These are phyloP conservation scores for Pogoniulus pusillus DNA, from an alignment of 2,797 vertebrate species.

Conservation along the genomic window DNA sequence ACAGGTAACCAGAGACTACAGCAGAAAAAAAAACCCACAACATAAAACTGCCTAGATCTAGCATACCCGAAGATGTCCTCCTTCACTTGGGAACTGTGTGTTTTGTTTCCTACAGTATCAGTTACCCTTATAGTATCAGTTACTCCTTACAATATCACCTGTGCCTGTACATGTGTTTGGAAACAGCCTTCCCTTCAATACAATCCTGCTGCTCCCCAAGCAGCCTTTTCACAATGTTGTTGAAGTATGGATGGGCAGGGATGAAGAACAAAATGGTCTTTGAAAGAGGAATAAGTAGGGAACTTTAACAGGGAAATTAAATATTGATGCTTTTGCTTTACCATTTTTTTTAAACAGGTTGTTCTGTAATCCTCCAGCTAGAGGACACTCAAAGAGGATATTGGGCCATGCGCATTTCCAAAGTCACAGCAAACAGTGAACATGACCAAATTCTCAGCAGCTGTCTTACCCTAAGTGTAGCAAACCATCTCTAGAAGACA, in stretches of 20 bases:
- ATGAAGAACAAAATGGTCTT: background rate
- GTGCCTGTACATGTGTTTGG: background rate
- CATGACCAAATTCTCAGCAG: background rate
- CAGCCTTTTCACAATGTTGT: background rate
- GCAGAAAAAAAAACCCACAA: background rate
- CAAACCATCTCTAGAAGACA: background rate
- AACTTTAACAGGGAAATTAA: background rate
- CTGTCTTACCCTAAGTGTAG: background rate
- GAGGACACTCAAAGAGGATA: background rate
- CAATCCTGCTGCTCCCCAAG: background rate
- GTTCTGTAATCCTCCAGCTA: background rate
- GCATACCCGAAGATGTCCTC: background rate
- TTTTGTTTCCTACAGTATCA: background rate
- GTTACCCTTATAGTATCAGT: background rate
- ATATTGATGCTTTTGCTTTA: background rate
- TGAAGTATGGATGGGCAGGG: background rate
- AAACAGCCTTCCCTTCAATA: background rate
- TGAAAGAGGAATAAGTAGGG: background rate
- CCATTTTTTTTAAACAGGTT: background rate
- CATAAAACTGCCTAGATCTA: background rate
- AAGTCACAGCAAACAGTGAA: background rate
- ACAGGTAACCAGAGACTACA: background rate
- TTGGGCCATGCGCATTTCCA: background rate
- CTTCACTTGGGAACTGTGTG: background rate
- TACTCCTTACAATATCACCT: background rate